phyloP scores from a whole-genome alignment of 2,113 vertebrate genomes.

The Cinclus cinclus region DNA sequence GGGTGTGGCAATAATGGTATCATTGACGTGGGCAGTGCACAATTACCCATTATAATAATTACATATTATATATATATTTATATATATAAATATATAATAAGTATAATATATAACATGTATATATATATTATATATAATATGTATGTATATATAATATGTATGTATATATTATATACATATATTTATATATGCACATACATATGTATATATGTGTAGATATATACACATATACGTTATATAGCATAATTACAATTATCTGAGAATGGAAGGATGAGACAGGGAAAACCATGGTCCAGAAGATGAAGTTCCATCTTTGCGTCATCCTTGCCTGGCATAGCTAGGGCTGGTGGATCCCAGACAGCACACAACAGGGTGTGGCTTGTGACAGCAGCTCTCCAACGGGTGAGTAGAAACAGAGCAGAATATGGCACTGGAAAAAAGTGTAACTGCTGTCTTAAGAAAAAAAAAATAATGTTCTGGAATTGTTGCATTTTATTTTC shows the following conservation, averaged over 20 bases:
- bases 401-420: neutral
- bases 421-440: neutral
- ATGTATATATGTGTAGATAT: too few species aligned
- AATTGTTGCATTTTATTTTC: neutral
- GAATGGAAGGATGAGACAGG: neutral
- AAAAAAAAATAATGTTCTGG: neutral
- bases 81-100: too few species aligned
- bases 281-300: neutral
- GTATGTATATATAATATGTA: too few species aligned
- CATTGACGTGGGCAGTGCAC: accelerated
- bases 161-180: too few species aligned
- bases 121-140: too few species aligned
- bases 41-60: too few species aligned
- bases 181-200: too few species aligned
- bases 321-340: neutral
- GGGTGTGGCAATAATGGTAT: neutral
- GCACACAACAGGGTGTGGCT: neutral
- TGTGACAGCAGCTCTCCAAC: neutral
- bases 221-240: too few species aligned
- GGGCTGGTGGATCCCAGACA: neutral
- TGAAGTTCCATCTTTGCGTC: neutral
- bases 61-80: too few species aligned
- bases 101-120: too few species aligned
- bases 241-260: neutral
- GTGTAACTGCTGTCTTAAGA: neutral